phyloP scores from a whole-genome alignment of 2,888 invertebrate genomes.

The Petrophora chlorosata region DNA sequence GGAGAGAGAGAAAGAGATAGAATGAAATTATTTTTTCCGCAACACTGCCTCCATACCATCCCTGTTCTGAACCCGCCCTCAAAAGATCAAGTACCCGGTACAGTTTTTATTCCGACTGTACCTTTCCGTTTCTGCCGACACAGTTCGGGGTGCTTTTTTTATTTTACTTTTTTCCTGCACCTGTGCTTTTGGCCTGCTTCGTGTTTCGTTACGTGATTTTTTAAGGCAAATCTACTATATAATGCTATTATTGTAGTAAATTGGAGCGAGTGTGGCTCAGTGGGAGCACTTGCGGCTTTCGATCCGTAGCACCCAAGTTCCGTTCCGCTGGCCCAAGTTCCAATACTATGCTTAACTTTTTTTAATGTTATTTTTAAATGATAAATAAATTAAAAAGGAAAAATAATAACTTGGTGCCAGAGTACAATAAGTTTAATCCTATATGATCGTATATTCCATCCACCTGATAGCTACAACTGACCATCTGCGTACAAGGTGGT shows the following conservation, averaged over 20 bases:
- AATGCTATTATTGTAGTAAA: not conserved
- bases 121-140: constrained; percentile 61
- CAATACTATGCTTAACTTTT: no score
- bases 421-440: no score
- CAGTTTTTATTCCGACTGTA: constrained; percentile 71
- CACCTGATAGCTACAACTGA: constrained; percentile 7
- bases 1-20: not conserved
- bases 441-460: no score
- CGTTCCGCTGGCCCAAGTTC: no score
- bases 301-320: no score
- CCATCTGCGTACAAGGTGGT: constrained; percentile 40
- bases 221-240: no score
- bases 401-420: no score
- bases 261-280: no score
- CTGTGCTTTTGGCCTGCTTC: constrained; percentile 51
- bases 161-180: constrained; percentile 66
- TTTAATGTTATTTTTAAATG: no score
- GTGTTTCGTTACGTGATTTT: constrained; percentile 6
- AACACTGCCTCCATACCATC: constrained; percentile 38
- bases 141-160: constrained; percentile 40
- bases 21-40: not conserved
- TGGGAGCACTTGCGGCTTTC: no score
- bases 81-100: constrained; percentile 74
- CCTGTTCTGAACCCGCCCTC: constrained; percentile 46
- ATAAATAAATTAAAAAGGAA: no score